Percentiles rank a stretch among this genome's conserved stretches.
phyloP scores from a whole-genome alignment of 2,113 vertebrate genomes.

The Notothenia coriiceps region DNA sequence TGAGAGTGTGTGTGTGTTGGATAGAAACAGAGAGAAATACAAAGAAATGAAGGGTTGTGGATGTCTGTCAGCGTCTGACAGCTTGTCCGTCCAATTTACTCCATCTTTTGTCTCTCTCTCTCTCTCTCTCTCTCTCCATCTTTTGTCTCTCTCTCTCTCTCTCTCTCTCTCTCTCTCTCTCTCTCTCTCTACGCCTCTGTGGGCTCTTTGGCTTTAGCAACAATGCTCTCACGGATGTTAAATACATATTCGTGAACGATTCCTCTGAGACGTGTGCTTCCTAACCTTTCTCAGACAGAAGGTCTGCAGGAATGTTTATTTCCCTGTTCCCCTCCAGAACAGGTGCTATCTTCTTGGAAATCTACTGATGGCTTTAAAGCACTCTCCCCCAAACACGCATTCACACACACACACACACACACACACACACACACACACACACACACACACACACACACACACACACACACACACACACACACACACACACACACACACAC shows the following conservation, averaged over 20 bases:
- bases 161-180: not conserved
- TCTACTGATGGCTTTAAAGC: constrained; percentile 45
- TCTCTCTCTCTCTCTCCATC: not conserved
- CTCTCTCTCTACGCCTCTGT: not conserved
- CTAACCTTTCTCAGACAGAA: constrained; percentile 4
- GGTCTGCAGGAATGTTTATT: constrained; percentile 60
- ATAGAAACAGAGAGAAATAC: not conserved
- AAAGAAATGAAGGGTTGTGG: not conserved
- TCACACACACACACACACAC: constrained; percentile 17
- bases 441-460: not conserved
- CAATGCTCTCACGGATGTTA: constrained; percentile 1
- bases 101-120: not conserved
- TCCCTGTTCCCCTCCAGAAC: constrained; percentile 42
- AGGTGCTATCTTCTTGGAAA: constrained; percentile 68
- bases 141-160: constrained; percentile 2
- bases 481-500: constrained; percentile 1
- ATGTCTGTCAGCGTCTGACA: constrained; percentile 23
- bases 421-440: constrained; percentile 10
- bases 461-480: not conserved
- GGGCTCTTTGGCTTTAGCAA: not conserved
- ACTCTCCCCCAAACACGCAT: not conserved
- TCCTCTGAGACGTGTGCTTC: constrained; percentile 11
- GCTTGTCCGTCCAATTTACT: constrained; percentile 9
- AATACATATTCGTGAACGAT: not conserved
- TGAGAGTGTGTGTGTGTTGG: not conserved